A percentile compares a stretch with the other conserved stretches of the same genome.
These are phyloP conservation scores for Neopipo cinnamomea DNA, from an alignment of 2,113 vertebrate species.

Conservation along the genomic window DNA sequence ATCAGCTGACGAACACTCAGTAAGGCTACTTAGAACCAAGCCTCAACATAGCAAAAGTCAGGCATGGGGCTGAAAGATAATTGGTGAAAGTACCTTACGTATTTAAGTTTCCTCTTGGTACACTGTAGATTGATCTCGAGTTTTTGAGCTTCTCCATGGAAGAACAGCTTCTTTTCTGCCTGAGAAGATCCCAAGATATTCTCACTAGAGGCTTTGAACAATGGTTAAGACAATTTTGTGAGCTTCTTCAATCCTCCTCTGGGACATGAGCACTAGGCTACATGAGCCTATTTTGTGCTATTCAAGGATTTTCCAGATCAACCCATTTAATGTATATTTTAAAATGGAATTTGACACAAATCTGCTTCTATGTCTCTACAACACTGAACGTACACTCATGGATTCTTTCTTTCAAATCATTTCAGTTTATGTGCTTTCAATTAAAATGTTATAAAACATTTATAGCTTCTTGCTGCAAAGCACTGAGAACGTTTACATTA, in stretches of 20 bases:
- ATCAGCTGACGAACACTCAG: background rate
- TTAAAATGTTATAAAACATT: slow-evolving; percentile 52
- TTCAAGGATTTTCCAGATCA: background rate
- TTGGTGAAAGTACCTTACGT: background rate
- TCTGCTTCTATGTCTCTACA: background rate
- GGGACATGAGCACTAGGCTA: background rate
- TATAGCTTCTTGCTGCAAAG: slow-evolving; percentile 25
- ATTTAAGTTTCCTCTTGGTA: background rate
- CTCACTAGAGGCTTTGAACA: background rate
- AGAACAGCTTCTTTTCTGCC: background rate
- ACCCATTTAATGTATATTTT: background rate
- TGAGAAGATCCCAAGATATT: background rate
- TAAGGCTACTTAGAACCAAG: background rate
- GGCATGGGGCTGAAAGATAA: background rate
- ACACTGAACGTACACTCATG: background rate
- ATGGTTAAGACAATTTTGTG: background rate
- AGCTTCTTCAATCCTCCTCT: background rate
- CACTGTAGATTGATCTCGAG: background rate
- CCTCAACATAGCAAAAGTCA: background rate
- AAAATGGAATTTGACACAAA: background rate
- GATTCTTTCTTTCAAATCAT: background rate
- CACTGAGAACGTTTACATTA: background rate
- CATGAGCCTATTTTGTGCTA: background rate
- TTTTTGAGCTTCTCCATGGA: background rate
- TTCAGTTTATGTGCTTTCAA: slow-evolving; percentile 31